These are phyloP conservation scores for Aphelenchoides besseyi DNA, from an alignment of 1,140 invertebrate species.

Conservation along the genomic window DNA sequence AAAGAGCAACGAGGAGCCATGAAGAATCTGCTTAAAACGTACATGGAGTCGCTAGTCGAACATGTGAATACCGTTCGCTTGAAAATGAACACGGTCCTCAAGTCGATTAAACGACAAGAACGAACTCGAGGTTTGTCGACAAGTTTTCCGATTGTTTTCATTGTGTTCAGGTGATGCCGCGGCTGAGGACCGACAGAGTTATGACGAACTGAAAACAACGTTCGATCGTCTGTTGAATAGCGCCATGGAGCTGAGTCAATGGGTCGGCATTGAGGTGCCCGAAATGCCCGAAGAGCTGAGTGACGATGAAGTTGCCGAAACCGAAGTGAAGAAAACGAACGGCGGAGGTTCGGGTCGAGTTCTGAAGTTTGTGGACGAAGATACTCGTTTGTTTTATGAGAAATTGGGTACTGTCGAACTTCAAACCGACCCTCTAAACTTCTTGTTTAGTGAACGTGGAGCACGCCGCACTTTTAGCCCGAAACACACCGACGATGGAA, in stretches of 20 bases:
- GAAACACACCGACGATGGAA: not conserved
- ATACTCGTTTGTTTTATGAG: slow-evolving; percentile 88
- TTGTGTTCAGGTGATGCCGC: slow-evolving; percentile 41
- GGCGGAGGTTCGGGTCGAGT: slow-evolving; percentile 18
- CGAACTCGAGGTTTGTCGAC: too few species aligned
- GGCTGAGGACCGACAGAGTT: slow-evolving; percentile 42
- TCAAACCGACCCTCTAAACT: slow-evolving; percentile 71
- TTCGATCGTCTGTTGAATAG: slow-evolving; percentile 30
- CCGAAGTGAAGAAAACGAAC: slow-evolving; percentile 32
- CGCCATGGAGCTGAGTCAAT: slow-evolving; percentile 34
- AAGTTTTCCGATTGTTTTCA: not conserved
- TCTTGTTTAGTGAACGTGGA: slow-evolving; percentile 68
- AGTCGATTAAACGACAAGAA: slow-evolving; percentile 81
- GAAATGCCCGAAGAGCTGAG: slow-evolving; percentile 39
- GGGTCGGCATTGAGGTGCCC: slow-evolving; percentile 33
- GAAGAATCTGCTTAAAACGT: slow-evolving; percentile 77
- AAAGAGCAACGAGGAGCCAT: slow-evolving; percentile 82
- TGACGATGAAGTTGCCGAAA: slow-evolving; percentile 41
- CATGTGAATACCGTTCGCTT: slow-evolving; percentile 73
- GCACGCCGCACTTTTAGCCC: not conserved
- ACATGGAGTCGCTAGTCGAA: slow-evolving; percentile 78
- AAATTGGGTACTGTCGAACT: slow-evolving; percentile 70
- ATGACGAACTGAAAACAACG: slow-evolving; percentile 29
- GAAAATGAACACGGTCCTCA: slow-evolving; percentile 71
- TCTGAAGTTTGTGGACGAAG: slow-evolving; percentile 81